Conservation (phyloP, 2,113 vertebrate genomes). For the Polyodon spathula region DNA sequence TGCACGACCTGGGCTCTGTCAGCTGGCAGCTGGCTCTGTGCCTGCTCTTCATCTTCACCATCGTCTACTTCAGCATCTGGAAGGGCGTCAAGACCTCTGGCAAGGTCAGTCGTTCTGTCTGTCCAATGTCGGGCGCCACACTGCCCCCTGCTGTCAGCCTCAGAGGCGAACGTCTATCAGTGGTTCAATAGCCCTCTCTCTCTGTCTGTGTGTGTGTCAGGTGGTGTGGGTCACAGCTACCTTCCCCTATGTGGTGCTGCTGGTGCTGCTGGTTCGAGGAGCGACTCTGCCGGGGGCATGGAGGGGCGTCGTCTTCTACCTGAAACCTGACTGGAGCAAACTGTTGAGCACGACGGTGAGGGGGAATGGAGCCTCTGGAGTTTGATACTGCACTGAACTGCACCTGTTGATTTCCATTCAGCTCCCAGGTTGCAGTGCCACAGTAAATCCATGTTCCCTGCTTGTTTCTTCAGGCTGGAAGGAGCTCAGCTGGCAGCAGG, state of each 20-base stretch:
- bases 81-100: slow-evolving; percentile 96
- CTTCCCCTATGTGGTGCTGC: slow-evolving; percentile 83
- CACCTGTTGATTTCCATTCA: too few relatives aligned
- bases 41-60: slow-evolving; percentile 83
- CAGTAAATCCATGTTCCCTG: background rate
- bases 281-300: slow-evolving; percentile 92
- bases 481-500: background rate
- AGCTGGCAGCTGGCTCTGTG: slow-evolving; percentile 92
- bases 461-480: too few relatives aligned
- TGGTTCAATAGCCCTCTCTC: too few relatives aligned
- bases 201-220: slow-evolving; percentile 47
- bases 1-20: slow-evolving; percentile 82
- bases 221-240: slow-evolving; percentile 98
- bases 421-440: background rate
- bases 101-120: slow-evolving; percentile 61
- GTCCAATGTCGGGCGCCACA: slow-evolving; percentile 1
- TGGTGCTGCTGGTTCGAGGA: slow-evolving; percentile 77
- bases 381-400: too few relatives aligned
- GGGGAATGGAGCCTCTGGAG: too few relatives aligned
- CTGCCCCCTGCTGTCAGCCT: background rate
- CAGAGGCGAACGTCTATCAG: too few relatives aligned
- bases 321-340: slow-evolving; percentile 88
- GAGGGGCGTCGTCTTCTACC: slow-evolving; percentile 87
- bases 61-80: slow-evolving; percentile 98
- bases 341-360: slow-evolving; percentile 81